Evolutionary conservation across 2,888 invertebrate genomes (phyloP), one percentile per base, ranked within the genome.

Genomic region (Griposia aprilina): DNA sequence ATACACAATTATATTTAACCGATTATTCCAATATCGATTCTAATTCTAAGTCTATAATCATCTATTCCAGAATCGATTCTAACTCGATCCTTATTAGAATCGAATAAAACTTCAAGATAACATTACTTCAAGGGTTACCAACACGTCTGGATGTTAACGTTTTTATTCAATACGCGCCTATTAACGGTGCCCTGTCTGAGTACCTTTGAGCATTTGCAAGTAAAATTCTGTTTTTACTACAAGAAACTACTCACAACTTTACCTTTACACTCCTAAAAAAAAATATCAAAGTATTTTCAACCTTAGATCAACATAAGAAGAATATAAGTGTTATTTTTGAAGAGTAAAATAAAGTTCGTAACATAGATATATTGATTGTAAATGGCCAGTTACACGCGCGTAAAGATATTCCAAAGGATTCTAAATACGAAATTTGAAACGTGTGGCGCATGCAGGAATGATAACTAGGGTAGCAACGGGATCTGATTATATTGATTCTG

Each of bases 141-240:
- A 78, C 82, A 86, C 81, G 79, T 84, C 68, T 74, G 8, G 57
- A 78, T 74, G 68, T 72, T 82, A 65, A 85, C 85, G 78, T 90
- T 92, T 91, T 92, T 92, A 93, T 93, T 92, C 91, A 88, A 89
- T 88, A 77, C 89, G 75, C 85, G 75, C 84, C 89, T 90, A 91
- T 91, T 91, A 93, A 92, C 90, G 87, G 91, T 89, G 88, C 86
- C 84, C 87, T 86, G 88, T 76, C 77, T 74, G 76, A 90, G 91
- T 91, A 89, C 91, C 84, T 90, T 87, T 75, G 65, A 88, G 79
- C 89, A 94, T 94, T 94, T 93, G 93, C 94, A 93, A 90, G 90
- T 91, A 84, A 91, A 91, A 91, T 90, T 80, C 72, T 85, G 85
- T 89, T 90, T 90, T 91, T 90, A 90, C 89, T 87, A 87, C 84